Conservation (phyloP, 2,113 vertebrate genomes). For the Mustelus asterias region DNA sequence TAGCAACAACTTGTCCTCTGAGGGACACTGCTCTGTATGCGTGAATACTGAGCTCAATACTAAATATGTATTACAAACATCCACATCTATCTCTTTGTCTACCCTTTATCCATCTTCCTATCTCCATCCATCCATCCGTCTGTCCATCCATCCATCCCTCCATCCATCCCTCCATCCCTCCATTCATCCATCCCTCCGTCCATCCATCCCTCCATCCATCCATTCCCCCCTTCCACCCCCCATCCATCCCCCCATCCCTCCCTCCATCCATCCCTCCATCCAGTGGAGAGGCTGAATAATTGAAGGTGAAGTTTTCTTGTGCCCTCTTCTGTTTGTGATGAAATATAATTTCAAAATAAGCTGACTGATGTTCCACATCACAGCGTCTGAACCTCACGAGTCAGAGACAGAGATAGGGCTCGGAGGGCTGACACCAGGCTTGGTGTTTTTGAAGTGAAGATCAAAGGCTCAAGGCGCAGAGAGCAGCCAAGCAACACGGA, state of each 20-base stretch:
- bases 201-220: no score
- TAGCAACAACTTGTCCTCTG: neutral
- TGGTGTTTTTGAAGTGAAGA: neutral
- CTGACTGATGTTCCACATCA: neutral
- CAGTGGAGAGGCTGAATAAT: neutral
- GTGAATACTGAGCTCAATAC: no score
- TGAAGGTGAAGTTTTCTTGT: neutral
- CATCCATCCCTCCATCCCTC: no score
- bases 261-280: neutral
- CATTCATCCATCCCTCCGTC: no score
- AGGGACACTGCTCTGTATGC: no score
- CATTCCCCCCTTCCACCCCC: no score
- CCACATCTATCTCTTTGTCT: neutral
- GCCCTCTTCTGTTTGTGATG: neutral
- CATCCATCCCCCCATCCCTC: no score
- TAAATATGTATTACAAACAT: neutral
- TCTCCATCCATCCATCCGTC: no score
- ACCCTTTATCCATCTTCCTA: neutral
- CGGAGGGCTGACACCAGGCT: neutral
- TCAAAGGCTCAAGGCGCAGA: neutral
- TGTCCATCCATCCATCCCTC: no score
- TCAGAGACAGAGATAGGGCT: neutral
- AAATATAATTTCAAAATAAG: no score
- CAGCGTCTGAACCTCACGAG: neutral
- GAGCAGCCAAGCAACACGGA: neutral